Evolutionary conservation across 2,113 vertebrate species (phyloP), one percentile per base, ranked within the genome.

Genomic region (Bos javanicus): DNA sequence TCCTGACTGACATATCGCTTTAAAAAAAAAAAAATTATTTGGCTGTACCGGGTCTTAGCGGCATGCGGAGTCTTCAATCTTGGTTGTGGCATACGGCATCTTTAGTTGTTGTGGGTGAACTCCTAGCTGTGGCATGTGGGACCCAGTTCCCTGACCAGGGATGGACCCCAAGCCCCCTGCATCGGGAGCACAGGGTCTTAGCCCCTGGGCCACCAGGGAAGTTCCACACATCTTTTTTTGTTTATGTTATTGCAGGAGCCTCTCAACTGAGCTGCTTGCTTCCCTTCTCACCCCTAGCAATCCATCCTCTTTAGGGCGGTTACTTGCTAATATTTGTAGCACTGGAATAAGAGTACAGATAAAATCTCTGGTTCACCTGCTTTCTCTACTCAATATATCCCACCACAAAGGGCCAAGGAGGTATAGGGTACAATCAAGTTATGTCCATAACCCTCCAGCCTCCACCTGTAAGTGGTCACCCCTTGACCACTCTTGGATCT

Each of bases 191-290:
- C 71, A 39, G 21, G 12, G 21, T 74, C 36, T 74, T 43, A 74
- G 71, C 36, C 71, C 14, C 11, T 25, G 36, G 21, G 39, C 71
- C 36, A 43, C 17, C 6, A 76, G 71, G 71, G 67, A 39, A 71
- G 67, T 23, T 76, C 71, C 36, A 76, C 67, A 39, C n/a, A 12
- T 71, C 67, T 23, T 7, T 84, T 86, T 86, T 84, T 92, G 64
- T 81, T 95, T 85, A 59, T 59, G 16, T 86, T 46, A 83, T 50
- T 88, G 12, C 39, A 83, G 83, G 15, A 85, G 43, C 36, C 67
- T 96, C 57, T 64, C 57, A 84, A 54, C 57, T 64, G 60, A 94
- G 56, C 74, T 16, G 11, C 8, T 12, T 92, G 54, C 17, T 3
- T 56, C 14, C 10, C 74, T 87, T 87, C 76, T 56, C 21, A 4